phyloP scores from a whole-genome alignment of 2,797 vertebrate genomes.

The Picus viridis region DNA sequence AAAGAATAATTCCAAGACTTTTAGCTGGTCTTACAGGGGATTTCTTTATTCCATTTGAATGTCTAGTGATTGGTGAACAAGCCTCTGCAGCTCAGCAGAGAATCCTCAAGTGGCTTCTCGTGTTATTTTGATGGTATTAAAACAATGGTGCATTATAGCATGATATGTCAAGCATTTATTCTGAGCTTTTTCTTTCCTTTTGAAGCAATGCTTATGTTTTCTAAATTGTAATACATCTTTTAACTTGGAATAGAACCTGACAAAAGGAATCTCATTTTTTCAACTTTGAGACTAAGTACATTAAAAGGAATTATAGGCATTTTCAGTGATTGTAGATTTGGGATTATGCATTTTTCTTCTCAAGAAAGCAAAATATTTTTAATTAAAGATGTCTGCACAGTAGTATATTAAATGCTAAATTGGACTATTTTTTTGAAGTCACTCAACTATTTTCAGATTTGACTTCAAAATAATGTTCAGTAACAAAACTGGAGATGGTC shows the following conservation, averaged over 20 bases:
- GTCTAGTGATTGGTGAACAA: slow-evolving; percentile 59
- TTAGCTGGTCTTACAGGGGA: slow-evolving; percentile 57
- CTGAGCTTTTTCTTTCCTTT: neutral
- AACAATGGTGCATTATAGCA: slow-evolving; percentile 69
- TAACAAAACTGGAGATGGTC: neutral
- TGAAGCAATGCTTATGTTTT: slow-evolving; percentile 30
- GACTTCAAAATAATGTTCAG: neutral
- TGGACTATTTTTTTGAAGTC: neutral
- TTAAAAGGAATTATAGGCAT: slow-evolving; percentile 57
- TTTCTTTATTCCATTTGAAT: slow-evolving; percentile 55
- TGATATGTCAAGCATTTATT: slow-evolving; percentile 20
- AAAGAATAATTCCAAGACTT: slow-evolving; percentile 65
- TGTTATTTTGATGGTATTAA: slow-evolving; percentile 75
- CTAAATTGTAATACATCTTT: slow-evolving; percentile 43
- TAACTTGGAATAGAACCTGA: slow-evolving; percentile 57
- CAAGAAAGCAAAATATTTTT: slow-evolving; percentile 15
- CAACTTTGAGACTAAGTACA: slow-evolving; percentile 65
- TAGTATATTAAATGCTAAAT: neutral
- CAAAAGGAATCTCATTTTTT: slow-evolving; percentile 60
- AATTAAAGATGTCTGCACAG: neutral
- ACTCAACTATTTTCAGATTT: neutral
- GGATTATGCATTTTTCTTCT: slow-evolving; percentile 37
- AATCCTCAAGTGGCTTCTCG: slow-evolving; percentile 63
- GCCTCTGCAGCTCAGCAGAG: slow-evolving; percentile 63
- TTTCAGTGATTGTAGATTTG: slow-evolving; percentile 48